Conservation (phyloP, 2,113 vertebrate genomes). For the Galbula dea region DNA sequence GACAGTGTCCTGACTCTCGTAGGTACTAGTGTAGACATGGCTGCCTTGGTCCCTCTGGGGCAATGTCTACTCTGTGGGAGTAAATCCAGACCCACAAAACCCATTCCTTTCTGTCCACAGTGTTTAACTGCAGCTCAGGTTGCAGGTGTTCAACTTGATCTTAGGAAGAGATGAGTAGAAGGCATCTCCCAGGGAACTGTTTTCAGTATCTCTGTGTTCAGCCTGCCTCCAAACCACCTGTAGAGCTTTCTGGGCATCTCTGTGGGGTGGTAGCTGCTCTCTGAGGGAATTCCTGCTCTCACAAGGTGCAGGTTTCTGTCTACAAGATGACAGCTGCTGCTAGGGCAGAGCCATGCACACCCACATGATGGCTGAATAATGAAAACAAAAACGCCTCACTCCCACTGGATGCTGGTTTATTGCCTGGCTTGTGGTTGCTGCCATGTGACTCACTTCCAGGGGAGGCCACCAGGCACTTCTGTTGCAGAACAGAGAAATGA, state of each 20-base stretch:
- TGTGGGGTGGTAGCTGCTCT: neutral
- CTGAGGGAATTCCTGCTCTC: constrained; percentile 6
- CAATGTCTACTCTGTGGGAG: neutral
- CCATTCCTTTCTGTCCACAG: rapidly evolving
- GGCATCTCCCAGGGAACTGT: neutral
- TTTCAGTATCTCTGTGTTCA: neutral
- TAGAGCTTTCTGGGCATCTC: neutral
- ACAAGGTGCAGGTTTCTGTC: neutral
- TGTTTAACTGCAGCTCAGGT: neutral
- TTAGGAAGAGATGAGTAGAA: neutral
- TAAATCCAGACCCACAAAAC: neutral
- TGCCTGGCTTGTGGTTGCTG: constrained; percentile 2
- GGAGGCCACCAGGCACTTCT: neutral
- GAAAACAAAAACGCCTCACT: neutral
- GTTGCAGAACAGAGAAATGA: neutral
- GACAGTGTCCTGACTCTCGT: neutral
- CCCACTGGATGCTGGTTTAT: constrained; percentile 18
- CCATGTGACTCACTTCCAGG: neutral
- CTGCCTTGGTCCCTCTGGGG: too few relatives aligned
- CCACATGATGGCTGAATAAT: constrained; percentile 23
- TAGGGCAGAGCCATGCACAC: neutral
- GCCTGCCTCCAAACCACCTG: neutral
- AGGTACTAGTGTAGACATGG: neutral
- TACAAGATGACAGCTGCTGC: constrained; percentile 5
- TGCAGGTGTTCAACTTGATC: neutral